A percentile compares a stretch with the other conserved stretches of the same genome.
Evolutionary conservation across 2,797 vertebrate genomes (phyloP).

Genomic region (Naso thynnoides): DNA sequence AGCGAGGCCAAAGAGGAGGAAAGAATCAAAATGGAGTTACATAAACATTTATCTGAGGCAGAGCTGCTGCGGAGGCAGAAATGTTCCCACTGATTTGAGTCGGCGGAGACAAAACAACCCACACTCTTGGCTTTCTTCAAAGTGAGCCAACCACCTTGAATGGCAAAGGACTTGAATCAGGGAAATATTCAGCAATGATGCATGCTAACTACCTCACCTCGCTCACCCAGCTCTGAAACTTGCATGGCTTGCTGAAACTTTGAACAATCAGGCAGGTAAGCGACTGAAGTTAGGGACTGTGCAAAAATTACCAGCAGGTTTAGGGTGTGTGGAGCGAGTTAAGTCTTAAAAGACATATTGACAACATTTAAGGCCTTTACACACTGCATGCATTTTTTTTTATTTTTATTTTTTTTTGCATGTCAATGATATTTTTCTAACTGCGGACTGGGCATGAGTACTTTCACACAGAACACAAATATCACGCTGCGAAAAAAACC

Average conservation of each 20-base stretch:
- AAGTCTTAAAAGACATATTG: too few relatives aligned
- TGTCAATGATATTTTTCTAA: too few relatives aligned
- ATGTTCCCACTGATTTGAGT: conserved; percentile 24
- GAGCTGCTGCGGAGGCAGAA: conserved; percentile 39
- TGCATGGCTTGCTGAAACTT: background rate
- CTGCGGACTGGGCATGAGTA: too few relatives aligned
- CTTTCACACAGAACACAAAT: too few relatives aligned
- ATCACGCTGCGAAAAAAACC: too few relatives aligned
- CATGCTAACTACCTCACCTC: background rate
- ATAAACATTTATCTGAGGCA: conserved; percentile 27
- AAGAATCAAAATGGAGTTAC: conserved; percentile 13
- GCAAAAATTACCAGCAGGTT: background rate
- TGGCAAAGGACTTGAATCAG: background rate
- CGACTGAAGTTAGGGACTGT: background rate
- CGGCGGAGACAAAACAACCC: background rate
- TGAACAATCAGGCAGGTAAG: background rate
- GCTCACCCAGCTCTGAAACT: background rate
- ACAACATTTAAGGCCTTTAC: too few relatives aligned
- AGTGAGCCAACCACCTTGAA: background rate
- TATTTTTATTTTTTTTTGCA: too few relatives aligned
- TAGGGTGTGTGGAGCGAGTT: too few relatives aligned
- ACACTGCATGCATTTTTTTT: too few relatives aligned
- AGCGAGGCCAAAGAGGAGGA: conserved; percentile 11
- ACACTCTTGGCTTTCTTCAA: background rate
- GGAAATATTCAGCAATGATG: background rate